Evolutionary conservation across 2,113 vertebrate genomes (phyloP).

Genomic region (Psophia crepitans): DNA sequence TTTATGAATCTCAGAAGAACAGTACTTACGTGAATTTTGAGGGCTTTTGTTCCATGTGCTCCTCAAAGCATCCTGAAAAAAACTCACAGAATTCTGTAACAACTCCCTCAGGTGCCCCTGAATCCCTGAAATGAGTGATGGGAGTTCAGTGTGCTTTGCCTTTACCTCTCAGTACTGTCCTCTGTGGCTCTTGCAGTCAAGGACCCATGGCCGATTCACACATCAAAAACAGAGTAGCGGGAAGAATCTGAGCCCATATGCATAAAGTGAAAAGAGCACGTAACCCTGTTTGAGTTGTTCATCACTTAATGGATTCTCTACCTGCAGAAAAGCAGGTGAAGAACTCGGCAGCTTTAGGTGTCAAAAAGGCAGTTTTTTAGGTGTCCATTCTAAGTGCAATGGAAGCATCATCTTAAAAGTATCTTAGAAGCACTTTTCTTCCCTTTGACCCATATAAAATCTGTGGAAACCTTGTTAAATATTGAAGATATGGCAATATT

Average conservation of each 20-base stretch:
- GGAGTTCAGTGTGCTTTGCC: background rate
- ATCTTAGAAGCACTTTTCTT: constrained; percentile 27
- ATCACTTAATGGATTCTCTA: background rate
- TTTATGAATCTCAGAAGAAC: background rate
- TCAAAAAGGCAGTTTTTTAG: constrained; percentile 27
- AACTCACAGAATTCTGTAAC: background rate
- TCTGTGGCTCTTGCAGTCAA: background rate
- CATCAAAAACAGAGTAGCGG: background rate
- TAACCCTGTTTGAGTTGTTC: background rate
- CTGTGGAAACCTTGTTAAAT: constrained; percentile 41
- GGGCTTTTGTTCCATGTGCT: background rate
- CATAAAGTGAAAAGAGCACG: background rate
- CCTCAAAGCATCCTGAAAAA: background rate
- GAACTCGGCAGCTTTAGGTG: background rate
- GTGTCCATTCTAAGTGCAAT: background rate
- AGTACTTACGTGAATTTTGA: background rate
- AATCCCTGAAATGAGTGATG: background rate
- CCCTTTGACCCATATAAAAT: constrained; percentile 47
- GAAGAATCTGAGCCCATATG: background rate
- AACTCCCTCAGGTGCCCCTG: background rate
- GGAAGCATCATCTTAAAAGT: background rate
- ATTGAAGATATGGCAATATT: constrained; percentile 1
- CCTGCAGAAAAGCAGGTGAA: constrained; percentile 23
- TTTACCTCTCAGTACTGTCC: background rate
- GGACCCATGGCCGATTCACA: background rate